Base-by-base conservation (phyloP, 35 echinoderm and acorn worm genomes). In the Hemicentrotus pulcherrimus region DNA sequence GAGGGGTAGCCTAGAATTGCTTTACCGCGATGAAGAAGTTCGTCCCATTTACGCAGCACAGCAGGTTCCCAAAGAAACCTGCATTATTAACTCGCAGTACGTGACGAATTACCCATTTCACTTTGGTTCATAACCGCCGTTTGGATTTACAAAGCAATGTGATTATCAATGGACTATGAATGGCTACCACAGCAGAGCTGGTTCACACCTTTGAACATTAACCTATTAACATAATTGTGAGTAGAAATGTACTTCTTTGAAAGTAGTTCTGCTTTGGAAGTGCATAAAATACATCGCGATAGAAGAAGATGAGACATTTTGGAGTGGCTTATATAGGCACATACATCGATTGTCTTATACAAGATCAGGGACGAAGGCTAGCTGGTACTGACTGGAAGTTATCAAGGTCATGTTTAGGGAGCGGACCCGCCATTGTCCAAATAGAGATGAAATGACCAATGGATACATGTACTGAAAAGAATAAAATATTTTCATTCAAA, bases 101-200 rank as follows among this genome's bases (percentile, higher is more conserved):
- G 46, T 93, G 91, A 93, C 47, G 48, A 93, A 93, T 93, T 93
- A 58, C 45, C 91, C 91, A 58, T 50, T 47, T 31, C 45, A n/a
- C 16, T 46, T 93, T 93, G 91, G 91, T 47, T 47, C 4, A 28
- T 93, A 47, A 31, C 48, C 45, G 48, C 31, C 18, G 88, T 90
- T 32, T 78, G 18, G 65, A 78, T 78, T 30, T 78, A 78, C 65
- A 78, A 78, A 78, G 65, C 65, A 78, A 78, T 78, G 28, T 78
- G 6, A 78, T 78, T 78, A 78, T 78, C 65, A 28, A 78, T 78
- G 65, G 65, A 78, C 65, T 78, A 78, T 78, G 65, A 78, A 22
- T 78, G 65, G 65, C 19, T 78, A n/a, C 22, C 24, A 78, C 65
- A n/a, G 5, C 6, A n/a, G 65, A 78, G 65, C 24, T 1, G 19